These are phyloP conservation scores for Ctenoplectra terminalis DNA, from an alignment of 1,140 invertebrate species.

Conservation along the genomic window DNA sequence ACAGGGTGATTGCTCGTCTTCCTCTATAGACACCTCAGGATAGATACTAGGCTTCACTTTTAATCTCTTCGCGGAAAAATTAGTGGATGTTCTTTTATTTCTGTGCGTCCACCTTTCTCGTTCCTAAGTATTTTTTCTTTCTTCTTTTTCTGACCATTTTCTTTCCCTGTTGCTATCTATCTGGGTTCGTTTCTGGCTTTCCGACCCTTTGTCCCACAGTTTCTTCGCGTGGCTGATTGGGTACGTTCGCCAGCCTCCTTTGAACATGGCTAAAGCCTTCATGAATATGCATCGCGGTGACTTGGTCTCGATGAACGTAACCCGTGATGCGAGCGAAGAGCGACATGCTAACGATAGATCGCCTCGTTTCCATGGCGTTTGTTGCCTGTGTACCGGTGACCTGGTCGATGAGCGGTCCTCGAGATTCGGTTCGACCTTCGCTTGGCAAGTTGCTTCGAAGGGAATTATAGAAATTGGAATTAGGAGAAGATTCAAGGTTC, in stretches of 20 bases:
- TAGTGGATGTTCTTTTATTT: background rate
- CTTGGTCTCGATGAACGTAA: slow-evolving; percentile 1
- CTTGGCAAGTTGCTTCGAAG: background rate
- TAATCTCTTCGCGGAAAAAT: slow-evolving; percentile 57
- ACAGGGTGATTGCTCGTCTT: background rate
- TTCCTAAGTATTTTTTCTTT: no score
- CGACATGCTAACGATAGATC: background rate
- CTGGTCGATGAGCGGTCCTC: background rate
- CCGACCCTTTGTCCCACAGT: background rate
- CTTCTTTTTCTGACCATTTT: background rate
- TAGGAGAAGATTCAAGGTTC: background rate
- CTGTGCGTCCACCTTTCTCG: no score
- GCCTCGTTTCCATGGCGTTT: background rate
- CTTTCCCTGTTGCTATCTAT: background rate
- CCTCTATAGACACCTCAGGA: background rate
- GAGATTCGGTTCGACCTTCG: slow-evolving; percentile 37
- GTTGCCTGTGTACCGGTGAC: background rate
- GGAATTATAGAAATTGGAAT: background rate
- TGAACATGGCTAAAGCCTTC: slow-evolving; percentile 6
- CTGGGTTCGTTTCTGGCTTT: background rate
- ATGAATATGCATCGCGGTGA: slow-evolving; percentile 37
- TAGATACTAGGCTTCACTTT: slow-evolving; percentile 43
- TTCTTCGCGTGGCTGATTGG: background rate
- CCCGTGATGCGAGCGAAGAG: slow-evolving; percentile 10
- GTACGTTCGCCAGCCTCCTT: slow-evolving; percentile 1